Conservation (phyloP, 2,888 invertebrate genomes). For the Ametastegia equiseti region DNA sequence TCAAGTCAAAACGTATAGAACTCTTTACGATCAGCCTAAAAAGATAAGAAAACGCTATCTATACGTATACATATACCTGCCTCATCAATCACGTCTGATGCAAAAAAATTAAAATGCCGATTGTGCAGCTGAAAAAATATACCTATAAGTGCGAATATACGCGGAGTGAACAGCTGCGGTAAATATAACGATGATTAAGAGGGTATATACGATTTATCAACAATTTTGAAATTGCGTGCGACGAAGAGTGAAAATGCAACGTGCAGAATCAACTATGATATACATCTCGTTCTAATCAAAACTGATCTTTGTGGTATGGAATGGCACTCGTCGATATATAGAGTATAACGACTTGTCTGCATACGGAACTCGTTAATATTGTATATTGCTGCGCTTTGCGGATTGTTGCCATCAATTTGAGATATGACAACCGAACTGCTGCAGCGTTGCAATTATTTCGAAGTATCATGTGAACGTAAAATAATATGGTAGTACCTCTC, state of each 20-base stretch:
- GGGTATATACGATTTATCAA: not conserved
- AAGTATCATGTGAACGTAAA: not conserved
- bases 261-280: not conserved
- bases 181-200: not conserved
- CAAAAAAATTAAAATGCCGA: not conserved
- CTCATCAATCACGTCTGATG: not conserved
- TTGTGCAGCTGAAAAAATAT: not conserved
- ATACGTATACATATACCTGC: too few relatives aligned
- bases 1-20: not conserved
- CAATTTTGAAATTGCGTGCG: not conserved
- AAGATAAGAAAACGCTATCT: not conserved
- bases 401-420: not conserved
- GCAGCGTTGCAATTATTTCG: conserved; percentile 3
- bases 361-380: not conserved
- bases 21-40: not conserved
- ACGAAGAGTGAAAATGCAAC: not conserved
- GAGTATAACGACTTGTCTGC: not conserved
- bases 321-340: not conserved
- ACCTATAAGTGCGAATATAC: not conserved
- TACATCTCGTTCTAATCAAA: not conserved
- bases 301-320: not conserved
- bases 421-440: not conserved
- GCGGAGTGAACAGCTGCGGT: not conserved
- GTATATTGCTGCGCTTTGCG: not conserved
- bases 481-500: not conserved